A percentile compares a stretch with the other conserved stretches of the same genome.
These are phyloP conservation scores for Nematolebias whitei DNA, from an alignment of 2,113 vertebrate genomes.

Conservation along the genomic window DNA sequence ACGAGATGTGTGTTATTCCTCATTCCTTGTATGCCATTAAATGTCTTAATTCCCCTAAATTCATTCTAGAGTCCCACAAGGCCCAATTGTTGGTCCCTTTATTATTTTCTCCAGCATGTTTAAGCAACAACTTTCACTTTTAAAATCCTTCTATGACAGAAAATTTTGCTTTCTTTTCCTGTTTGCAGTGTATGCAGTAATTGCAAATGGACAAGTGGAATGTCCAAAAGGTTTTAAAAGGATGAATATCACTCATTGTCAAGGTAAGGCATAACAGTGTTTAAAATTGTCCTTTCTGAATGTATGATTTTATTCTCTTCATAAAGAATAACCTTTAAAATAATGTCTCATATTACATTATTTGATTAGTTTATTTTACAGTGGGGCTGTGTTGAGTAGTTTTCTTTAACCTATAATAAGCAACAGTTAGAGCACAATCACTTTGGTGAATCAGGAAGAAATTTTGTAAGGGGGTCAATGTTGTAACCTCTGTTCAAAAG, in stretches of 20 bases:
- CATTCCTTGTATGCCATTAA: slow-evolving; percentile 26
- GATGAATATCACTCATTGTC: slow-evolving; percentile 90
- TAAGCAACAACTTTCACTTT: slow-evolving; percentile 60
- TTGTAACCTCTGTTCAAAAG: no score
- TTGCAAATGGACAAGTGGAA: slow-evolving; percentile 89
- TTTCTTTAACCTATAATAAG: no score
- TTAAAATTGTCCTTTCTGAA: not conserved
- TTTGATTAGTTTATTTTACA: no score
- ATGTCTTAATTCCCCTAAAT: slow-evolving; percentile 62
- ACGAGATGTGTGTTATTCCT: slow-evolving; percentile 10
- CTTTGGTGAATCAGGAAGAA: no score
- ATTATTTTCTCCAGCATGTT: slow-evolving; percentile 71
- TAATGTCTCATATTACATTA: no score
- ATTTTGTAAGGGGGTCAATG: no score
- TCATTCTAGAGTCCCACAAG: slow-evolving; percentile 52
- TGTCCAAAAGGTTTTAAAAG: slow-evolving; percentile 92
- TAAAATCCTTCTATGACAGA: slow-evolving; percentile 31
- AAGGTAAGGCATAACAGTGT: slow-evolving; percentile 83
- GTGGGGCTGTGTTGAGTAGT: no score
- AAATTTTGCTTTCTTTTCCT: slow-evolving; percentile 38
- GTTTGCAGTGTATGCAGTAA: slow-evolving; percentile 84
- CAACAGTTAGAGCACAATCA: no score
- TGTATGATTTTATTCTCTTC: slow-evolving; percentile 1
- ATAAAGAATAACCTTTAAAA: slow-evolving; percentile 11
- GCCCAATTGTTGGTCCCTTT: slow-evolving; percentile 53